phyloP scores from a whole-genome alignment of 2,113 vertebrate species.

The Cephalopterus ornatus region DNA sequence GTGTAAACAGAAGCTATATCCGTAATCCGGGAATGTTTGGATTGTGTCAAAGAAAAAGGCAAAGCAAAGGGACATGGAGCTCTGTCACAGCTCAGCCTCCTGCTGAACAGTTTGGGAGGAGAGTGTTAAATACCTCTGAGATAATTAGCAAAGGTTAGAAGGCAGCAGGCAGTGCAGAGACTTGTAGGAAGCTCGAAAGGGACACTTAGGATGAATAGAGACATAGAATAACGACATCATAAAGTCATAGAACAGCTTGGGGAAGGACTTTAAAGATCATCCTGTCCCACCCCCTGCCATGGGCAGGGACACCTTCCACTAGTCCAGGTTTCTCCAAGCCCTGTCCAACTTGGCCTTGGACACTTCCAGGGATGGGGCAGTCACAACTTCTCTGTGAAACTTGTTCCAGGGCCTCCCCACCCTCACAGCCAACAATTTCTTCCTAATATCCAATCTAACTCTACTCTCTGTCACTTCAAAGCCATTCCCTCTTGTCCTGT shows the following conservation, averaged over 20 bases:
- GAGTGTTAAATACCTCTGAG: neutral
- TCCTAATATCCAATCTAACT: neutral
- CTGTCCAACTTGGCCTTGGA: neutral
- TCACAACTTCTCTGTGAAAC: neutral
- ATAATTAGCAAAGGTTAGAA: neutral
- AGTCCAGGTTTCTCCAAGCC: neutral
- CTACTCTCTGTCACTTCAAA: rapidly evolving
- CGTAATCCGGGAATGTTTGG: neutral
- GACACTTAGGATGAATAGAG: neutral
- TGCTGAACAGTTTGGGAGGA: neutral
- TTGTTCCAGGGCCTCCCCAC: neutral
- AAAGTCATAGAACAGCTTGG: neutral
- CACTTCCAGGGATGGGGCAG: neutral
- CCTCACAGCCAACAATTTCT: neutral
- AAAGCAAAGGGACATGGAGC: neutral
- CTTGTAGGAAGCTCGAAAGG: neutral
- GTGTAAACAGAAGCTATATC: neutral
- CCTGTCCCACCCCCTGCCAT: rapidly evolving
- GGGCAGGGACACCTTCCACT: neutral
- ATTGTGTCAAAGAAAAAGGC: neutral
- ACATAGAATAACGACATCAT: neutral
- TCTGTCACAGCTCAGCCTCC: neutral
- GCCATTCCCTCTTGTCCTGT: neutral
- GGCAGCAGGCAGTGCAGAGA: neutral
- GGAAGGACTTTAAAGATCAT: rapidly evolving